Conservation (phyloP, 2,797 vertebrate species). For the Manis crassicaudata region DNA sequence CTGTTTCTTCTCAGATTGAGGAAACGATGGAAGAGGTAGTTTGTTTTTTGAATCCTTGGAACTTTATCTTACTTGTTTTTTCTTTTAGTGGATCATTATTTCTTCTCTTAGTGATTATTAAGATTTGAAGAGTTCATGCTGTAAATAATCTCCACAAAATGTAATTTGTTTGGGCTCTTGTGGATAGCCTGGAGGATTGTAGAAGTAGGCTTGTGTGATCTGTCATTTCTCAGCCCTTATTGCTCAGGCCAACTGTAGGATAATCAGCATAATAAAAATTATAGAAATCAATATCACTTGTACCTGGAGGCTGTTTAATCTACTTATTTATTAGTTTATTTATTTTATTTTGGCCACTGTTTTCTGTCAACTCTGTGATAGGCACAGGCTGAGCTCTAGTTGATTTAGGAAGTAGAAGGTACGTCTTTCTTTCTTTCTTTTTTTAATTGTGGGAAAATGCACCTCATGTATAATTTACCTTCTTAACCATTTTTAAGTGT, state of each 20-base stretch:
- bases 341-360: background rate
- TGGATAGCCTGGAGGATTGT: background rate
- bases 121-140: constrained; percentile 39
- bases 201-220: background rate
- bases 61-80: constrained; percentile 24
- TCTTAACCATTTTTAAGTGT: constrained; percentile 13
- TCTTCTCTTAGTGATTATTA: constrained; percentile 25
- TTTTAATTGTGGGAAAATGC: background rate
- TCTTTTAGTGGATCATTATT: background rate
- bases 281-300: background rate
- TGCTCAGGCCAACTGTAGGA: background rate
- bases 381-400: background rate
- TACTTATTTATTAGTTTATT: background rate
- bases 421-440: background rate
- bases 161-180: background rate
- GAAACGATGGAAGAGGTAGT: constrained; percentile 95
- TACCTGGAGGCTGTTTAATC: background rate
- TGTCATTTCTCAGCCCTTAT: background rate
- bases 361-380: background rate
- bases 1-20: constrained; percentile 89
- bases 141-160: background rate
- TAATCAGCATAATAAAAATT: background rate
- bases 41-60: constrained; percentile 27
- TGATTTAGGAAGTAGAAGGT: background rate
- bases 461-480: background rate